Evolutionary conservation across 2,888 invertebrate species (phyloP), one percentile per base, ranked within the genome.

Genomic region (Pristionchus japonicus): DNA sequence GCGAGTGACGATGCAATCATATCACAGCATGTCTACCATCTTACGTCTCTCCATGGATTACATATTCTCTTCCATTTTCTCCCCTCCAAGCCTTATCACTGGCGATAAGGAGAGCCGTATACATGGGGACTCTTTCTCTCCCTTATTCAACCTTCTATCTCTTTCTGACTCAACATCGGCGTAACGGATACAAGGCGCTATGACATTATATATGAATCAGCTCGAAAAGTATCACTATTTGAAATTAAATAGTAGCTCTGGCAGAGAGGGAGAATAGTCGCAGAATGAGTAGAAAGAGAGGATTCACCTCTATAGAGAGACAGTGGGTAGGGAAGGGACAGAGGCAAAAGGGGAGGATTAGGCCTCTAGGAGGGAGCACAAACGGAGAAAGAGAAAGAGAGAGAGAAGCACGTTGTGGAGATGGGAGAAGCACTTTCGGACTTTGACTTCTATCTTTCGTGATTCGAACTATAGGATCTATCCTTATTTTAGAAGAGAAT

Each of bases 231-330:
- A 43, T 6, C 11, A 11, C 43, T 9, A 43, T 9, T 11, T 6
- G 43, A 43, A 11, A 43, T 43, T 57, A 20, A 57, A 57, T 3
- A 57, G 52, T 57, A 57, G 52, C 7, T 20, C 17, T 20, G 52
- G 52, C 13, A 15, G 52, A 57, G 31, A 31, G 64, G 31, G 13
- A 17, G 40, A 74, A 40, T 40, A 40, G 77, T 13, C 40, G 13
- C n/a, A 37, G 77, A 43, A 77, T 77, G 77, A 77, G 47, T 77
- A 20, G 77, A 20, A 20, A 37, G 61, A 57, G 61, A 80, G 87
- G 61, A 80, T 80, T 31, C 49, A 70, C 47, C 27, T 67, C 34
- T 7, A 47, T 37, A 67, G 67, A 67, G 47, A 31, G 37, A 49
- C 20, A 40, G 43, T 37, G 77, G n/a, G 77, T n/a, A 77, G 77